Base-by-base conservation (phyloP, 2,113 vertebrate species). In the Geothlypis trichas region DNA sequence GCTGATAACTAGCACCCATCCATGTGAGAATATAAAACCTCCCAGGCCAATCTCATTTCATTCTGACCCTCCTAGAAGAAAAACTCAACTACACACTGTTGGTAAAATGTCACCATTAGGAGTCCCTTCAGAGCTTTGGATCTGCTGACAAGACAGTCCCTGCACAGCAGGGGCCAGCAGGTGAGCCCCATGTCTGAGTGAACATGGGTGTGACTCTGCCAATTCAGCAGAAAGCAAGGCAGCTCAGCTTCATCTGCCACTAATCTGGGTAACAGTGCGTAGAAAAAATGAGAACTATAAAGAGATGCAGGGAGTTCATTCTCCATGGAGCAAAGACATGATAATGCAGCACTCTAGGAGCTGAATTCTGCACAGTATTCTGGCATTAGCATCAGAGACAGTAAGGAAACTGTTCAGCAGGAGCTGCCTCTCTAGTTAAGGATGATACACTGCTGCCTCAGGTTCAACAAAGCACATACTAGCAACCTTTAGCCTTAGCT, bases 151-250 rank as follows among this genome's bases (percentile, higher is more conserved):
- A 35, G 31, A 11, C 11, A 80, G 42, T 19, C 8, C 52, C 57
- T 28, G 42, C 33, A 10, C 9, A 69, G 81, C 54, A 87, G 73
- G 35, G 18, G 55, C 24, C 57, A 39, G 73, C 54, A 87, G 54
- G 1, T 12, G 49, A 85, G 75, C 15, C 19, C 0, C 0, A 4
- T 23, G 39, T 22, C 9, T 69, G 84, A 71, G 41, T 24, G 66
- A 82, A 9, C 1, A 1, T 7, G 15, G 18, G 37, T 35, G 52
- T 52, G 57, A 15, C 81, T 61, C 65, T 33, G 63, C 28, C 3
- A 3, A 5, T 51, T 20, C 71, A 15, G 27, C 0, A 3, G 58
- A 4, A 66, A 47, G 26, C 4, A 28, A 52, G 30, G 58, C 68
- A 90, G 41, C 46, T 42, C 52, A 22, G 33, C 62, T 61, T 67